Conservation (phyloP, 2,113 vertebrate genomes). For the Falcunculus frontatus region DNA sequence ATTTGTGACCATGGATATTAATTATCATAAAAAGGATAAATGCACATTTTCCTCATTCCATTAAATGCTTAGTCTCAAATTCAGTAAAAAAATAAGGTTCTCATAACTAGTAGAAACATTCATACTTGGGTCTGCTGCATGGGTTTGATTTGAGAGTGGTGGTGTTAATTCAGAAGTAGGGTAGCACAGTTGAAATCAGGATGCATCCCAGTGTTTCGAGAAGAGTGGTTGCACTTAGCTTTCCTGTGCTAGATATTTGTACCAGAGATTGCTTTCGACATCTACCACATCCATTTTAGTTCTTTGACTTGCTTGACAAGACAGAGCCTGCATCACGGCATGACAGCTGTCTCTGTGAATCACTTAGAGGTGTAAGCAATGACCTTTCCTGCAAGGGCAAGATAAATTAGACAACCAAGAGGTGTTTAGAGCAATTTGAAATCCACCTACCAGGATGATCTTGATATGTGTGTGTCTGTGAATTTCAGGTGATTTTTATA, state of each 20-base stretch:
- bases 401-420: neutral
- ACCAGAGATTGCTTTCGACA: neutral
- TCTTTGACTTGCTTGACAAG: neutral
- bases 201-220: neutral
- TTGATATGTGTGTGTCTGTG: neutral
- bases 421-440: neutral
- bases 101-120: neutral
- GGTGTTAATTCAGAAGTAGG: neutral
- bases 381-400: neutral
- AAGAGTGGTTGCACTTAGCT: neutral
- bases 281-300: neutral
- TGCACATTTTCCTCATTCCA: neutral
- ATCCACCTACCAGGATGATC: neutral
- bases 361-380: neutral
- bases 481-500: neutral
- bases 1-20: neutral
- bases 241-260: neutral
- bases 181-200: neutral
- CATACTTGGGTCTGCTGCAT: neutral
- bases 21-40: neutral
- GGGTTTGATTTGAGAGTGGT: neutral
- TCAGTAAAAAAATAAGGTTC: neutral
- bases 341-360: neutral
- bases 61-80: neutral
- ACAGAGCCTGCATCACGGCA: neutral